A percentile compares a stretch with the other conserved stretches of the same genome.
These are phyloP conservation scores for Ciconia nigra DNA, from an alignment of 2,797 vertebrate genomes.

Conservation along the genomic window DNA sequence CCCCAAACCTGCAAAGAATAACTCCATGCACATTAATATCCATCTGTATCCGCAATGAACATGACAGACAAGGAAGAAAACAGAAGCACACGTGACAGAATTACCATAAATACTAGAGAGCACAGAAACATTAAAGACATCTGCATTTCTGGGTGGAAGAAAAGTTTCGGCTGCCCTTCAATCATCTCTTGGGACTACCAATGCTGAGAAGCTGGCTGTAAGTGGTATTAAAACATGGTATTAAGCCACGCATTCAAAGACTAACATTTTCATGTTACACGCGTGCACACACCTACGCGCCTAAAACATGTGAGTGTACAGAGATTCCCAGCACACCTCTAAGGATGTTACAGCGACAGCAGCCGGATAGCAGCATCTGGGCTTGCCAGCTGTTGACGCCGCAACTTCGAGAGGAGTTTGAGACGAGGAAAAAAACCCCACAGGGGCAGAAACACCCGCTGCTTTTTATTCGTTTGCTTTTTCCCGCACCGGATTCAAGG, in stretches of 20 bases:
- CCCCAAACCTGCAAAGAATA: not conserved
- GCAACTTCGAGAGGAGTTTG: not conserved
- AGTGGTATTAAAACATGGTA: rapidly evolving
- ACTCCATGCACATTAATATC: not conserved
- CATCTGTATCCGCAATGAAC: not conserved
- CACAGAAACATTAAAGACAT: not conserved
- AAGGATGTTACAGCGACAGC: rapidly evolving
- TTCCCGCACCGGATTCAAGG: not conserved
- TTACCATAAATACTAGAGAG: not conserved
- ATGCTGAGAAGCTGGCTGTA: not conserved
- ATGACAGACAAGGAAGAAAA: not conserved
- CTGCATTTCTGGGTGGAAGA: not conserved
- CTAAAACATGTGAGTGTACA: rapidly evolving
- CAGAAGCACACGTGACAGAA: not conserved
- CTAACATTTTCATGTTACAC: rapidly evolving
- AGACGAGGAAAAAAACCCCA: rapidly evolving
- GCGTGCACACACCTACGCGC: not conserved
- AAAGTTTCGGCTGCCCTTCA: not conserved
- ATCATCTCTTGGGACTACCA: rapidly evolving
- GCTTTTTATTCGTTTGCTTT: not conserved
- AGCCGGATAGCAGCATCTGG: not conserved
- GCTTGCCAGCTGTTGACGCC: not conserved
- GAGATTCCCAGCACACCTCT: rapidly evolving
- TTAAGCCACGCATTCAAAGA: rapidly evolving
- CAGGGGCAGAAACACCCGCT: not conserved